These are phyloP conservation scores for Syrphus vitripennis DNA, from an alignment of 2,888 invertebrate genomes.

Conservation along the genomic window DNA sequence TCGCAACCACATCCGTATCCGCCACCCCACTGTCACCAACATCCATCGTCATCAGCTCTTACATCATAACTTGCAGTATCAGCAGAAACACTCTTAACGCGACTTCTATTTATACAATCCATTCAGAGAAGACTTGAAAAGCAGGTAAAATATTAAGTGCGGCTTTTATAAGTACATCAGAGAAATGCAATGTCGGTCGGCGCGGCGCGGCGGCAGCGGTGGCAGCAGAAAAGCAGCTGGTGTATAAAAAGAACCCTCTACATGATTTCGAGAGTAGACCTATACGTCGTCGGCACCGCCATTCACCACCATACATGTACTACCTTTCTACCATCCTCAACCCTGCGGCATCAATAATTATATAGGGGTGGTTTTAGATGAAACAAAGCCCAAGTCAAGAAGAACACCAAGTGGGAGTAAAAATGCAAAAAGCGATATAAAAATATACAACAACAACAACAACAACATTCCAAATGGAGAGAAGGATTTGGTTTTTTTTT, in stretches of 20 bases:
- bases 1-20: background rate
- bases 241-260: conserved; percentile 25
- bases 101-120: conserved; percentile 56
- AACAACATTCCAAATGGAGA: conserved; percentile 21
- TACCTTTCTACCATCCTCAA: background rate
- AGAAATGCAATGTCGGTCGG: conserved; percentile 55
- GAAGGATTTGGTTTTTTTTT: conserved; percentile 11
- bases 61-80: conserved; percentile 32
- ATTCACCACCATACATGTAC: background rate
- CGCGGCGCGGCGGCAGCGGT: conserved; percentile 2
- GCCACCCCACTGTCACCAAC: background rate
- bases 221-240: conserved; percentile 25
- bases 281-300: background rate
- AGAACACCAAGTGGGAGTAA: conserved; percentile 8
- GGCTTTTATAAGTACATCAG: conserved; percentile 32
- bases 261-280: conserved; percentile 23
- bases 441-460: conserved; percentile 38
- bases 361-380: conserved; percentile 40
- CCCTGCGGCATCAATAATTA: conserved; percentile 33
- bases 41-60: conserved; percentile 10
- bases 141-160: conserved; percentile 69
- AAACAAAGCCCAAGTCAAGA: conserved; percentile 51
- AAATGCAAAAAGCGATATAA: conserved; percentile 12
- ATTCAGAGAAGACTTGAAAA: conserved; percentile 52
- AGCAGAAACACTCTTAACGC: conserved; percentile 45